Conservation (phyloP, 2,888 invertebrate species). For the Eupithecia insigniata region DNA sequence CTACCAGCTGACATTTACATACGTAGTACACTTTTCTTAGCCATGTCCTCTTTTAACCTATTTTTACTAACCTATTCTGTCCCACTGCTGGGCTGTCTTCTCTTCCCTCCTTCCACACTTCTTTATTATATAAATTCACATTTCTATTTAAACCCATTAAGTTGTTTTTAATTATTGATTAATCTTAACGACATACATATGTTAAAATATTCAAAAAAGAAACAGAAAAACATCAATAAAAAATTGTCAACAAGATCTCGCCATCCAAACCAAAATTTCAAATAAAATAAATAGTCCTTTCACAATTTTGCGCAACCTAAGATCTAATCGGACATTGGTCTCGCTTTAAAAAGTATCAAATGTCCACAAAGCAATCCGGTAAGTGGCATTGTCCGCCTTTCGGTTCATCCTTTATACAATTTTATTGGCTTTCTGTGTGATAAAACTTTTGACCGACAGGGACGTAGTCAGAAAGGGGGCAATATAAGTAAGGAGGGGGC, state of each 20-base stretch:
- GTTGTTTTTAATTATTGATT: no score
- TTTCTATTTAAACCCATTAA: no score
- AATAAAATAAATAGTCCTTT: constrained; percentile 9
- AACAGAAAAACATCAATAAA: neutral
- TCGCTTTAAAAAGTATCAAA: constrained; percentile 34
- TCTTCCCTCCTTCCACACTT: no score
- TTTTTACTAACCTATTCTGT: no score
- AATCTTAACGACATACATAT: neutral
- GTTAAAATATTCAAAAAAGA: neutral
- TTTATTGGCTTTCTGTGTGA: constrained; percentile 45
- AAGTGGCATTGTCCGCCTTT: constrained; percentile 41
- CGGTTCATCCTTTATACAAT: constrained; percentile 42
- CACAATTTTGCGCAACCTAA: constrained; percentile 4
- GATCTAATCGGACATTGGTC: constrained; percentile 23
- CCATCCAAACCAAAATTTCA: neutral
- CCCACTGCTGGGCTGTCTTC: no score
- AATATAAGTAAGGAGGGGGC: neutral
- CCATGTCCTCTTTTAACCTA: no score
- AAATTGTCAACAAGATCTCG: neutral
- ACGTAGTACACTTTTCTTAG: no score
- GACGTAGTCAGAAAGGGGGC: constrained; percentile 9
- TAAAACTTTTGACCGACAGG: constrained; percentile 37
- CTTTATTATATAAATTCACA: no score
- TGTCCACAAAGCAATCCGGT: constrained; percentile 41
- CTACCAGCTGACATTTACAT: no score